Percentiles rank a stretch among this genome's conserved stretches.
Evolutionary conservation across 2,888 invertebrate genomes (phyloP).

Genomic region (Xanthia togata): DNA sequence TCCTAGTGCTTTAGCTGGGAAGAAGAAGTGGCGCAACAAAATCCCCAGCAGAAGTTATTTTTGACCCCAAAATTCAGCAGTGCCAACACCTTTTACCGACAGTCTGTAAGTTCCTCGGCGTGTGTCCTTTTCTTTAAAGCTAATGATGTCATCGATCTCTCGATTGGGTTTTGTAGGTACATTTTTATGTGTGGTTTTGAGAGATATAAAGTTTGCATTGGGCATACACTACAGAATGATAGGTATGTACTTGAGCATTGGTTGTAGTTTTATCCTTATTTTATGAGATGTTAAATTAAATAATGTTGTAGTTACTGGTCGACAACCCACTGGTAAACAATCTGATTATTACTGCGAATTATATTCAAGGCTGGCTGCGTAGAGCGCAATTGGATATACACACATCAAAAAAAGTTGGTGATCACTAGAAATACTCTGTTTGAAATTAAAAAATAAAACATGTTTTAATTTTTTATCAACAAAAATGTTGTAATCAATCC

Average conservation of each 20-base stretch:
- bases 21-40: no score
- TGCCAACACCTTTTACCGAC: neutral
- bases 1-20: no score
- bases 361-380: neutral
- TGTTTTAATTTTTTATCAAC: no score
- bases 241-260: neutral
- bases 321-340: neutral
- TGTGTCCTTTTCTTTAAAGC: constrained; percentile 5
- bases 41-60: no score
- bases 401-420: no score
- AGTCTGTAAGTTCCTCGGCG: neutral
- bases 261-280: neutral
- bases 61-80: neutral
- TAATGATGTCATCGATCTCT: constrained; percentile 20
- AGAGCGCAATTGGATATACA: neutral
- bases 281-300: neutral
- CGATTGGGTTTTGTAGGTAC: neutral
- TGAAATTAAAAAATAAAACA: no score
- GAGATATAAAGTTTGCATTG: constrained; percentile 1
- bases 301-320: neutral
- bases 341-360: constrained; percentile 12
- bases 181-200: neutral
- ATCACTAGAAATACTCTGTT: no score
- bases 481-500: no score
- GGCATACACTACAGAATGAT: neutral